phyloP scores from a whole-genome alignment of 2,113 vertebrate species.

The Amphiprion ocellaris region DNA sequence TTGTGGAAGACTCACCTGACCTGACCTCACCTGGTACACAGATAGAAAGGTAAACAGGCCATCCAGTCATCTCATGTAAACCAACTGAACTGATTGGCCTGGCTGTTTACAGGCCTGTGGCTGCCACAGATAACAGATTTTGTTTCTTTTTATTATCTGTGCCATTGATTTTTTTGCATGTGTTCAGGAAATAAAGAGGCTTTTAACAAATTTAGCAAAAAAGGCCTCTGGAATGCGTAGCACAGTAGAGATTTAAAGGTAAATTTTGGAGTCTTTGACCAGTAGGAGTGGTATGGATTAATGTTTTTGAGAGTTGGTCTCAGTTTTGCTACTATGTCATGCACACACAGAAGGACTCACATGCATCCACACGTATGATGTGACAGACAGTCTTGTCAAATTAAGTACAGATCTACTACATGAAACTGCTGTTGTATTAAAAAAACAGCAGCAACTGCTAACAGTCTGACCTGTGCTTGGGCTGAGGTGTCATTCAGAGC shows the following conservation, averaged over 20 bases:
- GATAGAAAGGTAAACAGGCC: too few relatives aligned
- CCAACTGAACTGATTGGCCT: too few relatives aligned
- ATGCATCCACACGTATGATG: neutral
- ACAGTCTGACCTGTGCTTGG: conserved; percentile 88
- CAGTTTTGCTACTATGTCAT: neutral
- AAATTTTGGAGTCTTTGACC: neutral
- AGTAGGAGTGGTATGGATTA: neutral
- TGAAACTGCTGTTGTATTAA: neutral
- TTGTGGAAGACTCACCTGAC: too few relatives aligned
- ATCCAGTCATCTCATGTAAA: too few relatives aligned
- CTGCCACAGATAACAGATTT: too few relatives aligned
- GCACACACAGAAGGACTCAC: neutral
- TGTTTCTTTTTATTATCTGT: too few relatives aligned
- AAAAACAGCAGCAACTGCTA: conserved; percentile 12
- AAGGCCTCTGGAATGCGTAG: too few relatives aligned
- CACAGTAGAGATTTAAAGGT: neutral
- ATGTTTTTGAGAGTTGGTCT: neutral
- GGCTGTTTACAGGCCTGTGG: too few relatives aligned
- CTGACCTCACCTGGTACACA: too few relatives aligned
- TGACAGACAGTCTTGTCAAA: neutral
- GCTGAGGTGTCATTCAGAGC: conserved; percentile 90
- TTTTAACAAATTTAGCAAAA: too few relatives aligned
- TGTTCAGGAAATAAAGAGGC: too few relatives aligned
- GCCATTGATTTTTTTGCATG: too few relatives aligned
- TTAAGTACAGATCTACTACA: neutral